A percentile compares a stretch with the other conserved stretches of the same genome.
Evolutionary conservation across 2,113 vertebrate genomes (phyloP).

Genomic region (Sterna hirundo): DNA sequence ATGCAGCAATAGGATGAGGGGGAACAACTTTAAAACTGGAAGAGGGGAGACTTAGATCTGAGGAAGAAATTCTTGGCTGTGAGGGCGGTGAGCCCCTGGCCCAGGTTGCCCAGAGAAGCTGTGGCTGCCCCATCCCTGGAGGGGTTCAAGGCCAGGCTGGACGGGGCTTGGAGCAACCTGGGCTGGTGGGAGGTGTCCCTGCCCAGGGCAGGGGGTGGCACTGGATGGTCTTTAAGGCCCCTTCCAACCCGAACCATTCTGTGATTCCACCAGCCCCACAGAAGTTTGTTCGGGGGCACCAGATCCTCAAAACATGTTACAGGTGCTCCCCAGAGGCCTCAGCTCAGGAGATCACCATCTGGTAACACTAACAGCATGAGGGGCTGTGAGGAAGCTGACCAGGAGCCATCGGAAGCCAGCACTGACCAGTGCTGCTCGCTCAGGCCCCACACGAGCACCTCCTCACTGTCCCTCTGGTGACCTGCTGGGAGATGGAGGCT

Average conservation of each 20-base stretch:
- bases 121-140: background rate
- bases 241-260: background rate
- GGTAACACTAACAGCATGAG: rapidly evolving
- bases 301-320: background rate
- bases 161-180: background rate
- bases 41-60: background rate
- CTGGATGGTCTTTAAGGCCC: background rate
- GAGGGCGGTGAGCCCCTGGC: background rate
- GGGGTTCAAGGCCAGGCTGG: background rate
- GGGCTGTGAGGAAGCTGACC: rapidly evolving
- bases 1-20: background rate
- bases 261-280: background rate
- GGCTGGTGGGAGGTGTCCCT: background rate
- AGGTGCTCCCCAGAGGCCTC: background rate
- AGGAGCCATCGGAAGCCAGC: background rate
- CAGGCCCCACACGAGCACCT: background rate
- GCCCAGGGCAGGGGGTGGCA: background rate
- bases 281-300: background rate
- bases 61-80: background rate
- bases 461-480: background rate
- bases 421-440: rapidly evolving
- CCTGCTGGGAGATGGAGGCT: background rate
- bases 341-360: rapidly evolving
- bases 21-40: background rate
- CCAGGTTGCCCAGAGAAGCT: background rate